Conservation (phyloP, 2,113 vertebrate species). For the Sapajus apella region DNA sequence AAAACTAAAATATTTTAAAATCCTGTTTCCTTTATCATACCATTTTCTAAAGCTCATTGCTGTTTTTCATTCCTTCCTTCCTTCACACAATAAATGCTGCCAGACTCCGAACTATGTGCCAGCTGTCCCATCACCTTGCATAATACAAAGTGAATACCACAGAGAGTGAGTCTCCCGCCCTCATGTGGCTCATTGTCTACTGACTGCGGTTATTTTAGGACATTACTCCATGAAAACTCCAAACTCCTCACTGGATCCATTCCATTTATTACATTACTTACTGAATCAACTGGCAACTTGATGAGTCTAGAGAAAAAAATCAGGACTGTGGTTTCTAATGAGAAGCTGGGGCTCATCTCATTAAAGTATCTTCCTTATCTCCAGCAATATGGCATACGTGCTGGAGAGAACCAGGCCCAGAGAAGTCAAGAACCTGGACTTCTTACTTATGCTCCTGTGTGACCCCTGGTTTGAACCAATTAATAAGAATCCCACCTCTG, state of each 20-base stretch:
- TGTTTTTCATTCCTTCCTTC: not conserved
- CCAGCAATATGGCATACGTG: not conserved
- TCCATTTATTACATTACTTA: not conserved
- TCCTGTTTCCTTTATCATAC: not conserved
- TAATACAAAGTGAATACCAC: not conserved
- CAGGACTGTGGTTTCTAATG: not conserved
- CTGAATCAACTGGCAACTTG: not conserved
- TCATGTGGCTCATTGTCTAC: not conserved
- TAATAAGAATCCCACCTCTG: not conserved
- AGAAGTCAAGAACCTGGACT: not conserved
- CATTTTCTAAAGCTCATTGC: not conserved
- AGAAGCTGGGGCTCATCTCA: not conserved
- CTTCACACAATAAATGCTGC: not conserved
- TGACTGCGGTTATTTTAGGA: not conserved
- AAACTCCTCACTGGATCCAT: not conserved
- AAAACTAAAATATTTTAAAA: not conserved
- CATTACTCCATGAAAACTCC: conserved; percentile 23
- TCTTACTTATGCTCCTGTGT: not conserved
- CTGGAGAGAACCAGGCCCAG: not conserved
- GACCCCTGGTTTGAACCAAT: not conserved
- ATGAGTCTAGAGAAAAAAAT: not conserved
- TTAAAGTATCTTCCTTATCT: not conserved
- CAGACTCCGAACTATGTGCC: not conserved
- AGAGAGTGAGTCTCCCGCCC: not conserved
- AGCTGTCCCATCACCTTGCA: not conserved